These are phyloP conservation scores for Montipora efflorescens DNA, from an alignment of 64 coral and sea anemone genomes.

Conservation along the genomic window DNA sequence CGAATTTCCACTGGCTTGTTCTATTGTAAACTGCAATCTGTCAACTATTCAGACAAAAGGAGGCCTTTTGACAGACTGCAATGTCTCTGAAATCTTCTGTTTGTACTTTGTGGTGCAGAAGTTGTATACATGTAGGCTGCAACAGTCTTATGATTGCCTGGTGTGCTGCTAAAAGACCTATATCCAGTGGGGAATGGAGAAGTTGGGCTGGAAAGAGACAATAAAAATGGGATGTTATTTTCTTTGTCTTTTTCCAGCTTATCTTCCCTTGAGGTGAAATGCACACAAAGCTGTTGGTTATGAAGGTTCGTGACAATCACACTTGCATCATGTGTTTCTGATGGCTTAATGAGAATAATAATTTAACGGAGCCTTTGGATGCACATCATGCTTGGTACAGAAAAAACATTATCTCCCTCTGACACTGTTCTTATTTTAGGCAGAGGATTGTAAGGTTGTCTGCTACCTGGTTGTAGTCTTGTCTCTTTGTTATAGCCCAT, in stretches of 20 bases:
- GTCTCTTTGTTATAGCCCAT: constrained; percentile 41
- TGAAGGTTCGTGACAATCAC: neutral
- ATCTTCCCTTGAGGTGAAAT: neutral
- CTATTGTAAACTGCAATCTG: neutral
- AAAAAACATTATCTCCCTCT: neutral
- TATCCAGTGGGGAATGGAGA: too few species aligned
- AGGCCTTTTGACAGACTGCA: too few species aligned
- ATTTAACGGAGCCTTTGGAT: neutral
- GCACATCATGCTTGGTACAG: constrained; percentile 2
- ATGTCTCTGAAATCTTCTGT: too few species aligned
- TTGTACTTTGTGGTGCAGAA: neutral
- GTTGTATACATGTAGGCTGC: neutral
- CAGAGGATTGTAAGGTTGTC: neutral
- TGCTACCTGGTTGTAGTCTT: constrained; percentile 47
- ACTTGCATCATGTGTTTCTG: neutral
- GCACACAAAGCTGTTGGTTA: constrained; percentile 1
- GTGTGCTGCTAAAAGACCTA: too few species aligned
- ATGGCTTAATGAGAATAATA: neutral
- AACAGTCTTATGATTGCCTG: too few species aligned
- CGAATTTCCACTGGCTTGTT: too few species aligned
- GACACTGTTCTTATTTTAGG: constrained; percentile 23
- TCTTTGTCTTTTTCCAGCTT: too few species aligned
- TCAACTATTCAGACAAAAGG: neutral
- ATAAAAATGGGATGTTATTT: too few species aligned
- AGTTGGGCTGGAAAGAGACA: too few species aligned